Evolutionary conservation across 2,113 vertebrate species (phyloP), one percentile per base, ranked within the genome.

Genomic region (Condylura cristata): DNA sequence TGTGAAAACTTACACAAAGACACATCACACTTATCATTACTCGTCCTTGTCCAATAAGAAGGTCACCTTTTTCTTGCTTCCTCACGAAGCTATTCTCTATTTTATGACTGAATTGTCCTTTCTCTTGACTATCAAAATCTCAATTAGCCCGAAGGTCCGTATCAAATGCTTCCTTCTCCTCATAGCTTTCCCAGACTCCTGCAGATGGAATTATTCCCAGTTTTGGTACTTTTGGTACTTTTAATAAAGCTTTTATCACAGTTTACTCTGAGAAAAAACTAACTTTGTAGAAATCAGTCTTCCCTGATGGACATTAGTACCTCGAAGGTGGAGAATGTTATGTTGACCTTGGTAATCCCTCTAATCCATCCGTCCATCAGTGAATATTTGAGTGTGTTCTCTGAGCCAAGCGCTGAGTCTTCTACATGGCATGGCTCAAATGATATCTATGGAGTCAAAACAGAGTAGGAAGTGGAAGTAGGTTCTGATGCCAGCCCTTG

Each of bases 351-450:
- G 30, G 16, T 58, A 87, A 93, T 89, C 58, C 13, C 32, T 87
- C 66, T 71, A 81, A 86, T 87, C 87, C 95, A 66, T 94, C 87
- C 79, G 41, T 89, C 53, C 39, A 66, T 94, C 81, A 92, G 46
- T 87, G 91, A 95, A 78, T 91, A 96, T 92, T 92, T 89, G 84
- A 94, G 41, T 60, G 56, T 66, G 37, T 90, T 76, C 66, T 91
- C 51, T 95, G 75, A 84, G 37, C 37, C 61, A 76, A 65, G 58
- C 63, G 86, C 58, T 76, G 95, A 83, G 58, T 58, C 51, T 90
- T 88, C 74, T 18, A 85, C 86, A 89, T 56, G 86, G 44, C 91
- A 92, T 58, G 83, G 18, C 18, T 68, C 85, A 85, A n/a, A 9
- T 83, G 56, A 76, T 93, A 37, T 95, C 91, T 90, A 76, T 20